Conservation (phyloP, 2,113 vertebrate genomes). For the Oreochromis aureus region DNA sequence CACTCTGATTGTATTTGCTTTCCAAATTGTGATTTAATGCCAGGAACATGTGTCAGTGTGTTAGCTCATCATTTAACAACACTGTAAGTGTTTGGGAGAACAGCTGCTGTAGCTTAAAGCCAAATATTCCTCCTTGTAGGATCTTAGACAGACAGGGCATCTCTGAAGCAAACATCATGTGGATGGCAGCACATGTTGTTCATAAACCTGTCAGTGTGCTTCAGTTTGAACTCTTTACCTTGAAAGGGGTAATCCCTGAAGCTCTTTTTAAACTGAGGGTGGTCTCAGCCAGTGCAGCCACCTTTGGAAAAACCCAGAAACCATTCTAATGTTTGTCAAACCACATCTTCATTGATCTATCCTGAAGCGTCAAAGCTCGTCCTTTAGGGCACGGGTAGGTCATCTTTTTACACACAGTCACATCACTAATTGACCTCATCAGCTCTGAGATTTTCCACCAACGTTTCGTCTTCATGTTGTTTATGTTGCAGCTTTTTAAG, state of each 20-base stretch:
- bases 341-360: neutral
- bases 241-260: neutral
- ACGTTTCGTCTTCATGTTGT: neutral
- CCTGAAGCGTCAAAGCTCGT: neutral
- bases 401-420: neutral
- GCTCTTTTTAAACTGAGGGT: neutral
- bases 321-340: neutral
- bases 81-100: too few relatives aligned
- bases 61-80: neutral
- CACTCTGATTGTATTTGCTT: neutral
- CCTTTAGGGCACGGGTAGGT: accelerated
- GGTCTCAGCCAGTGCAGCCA: neutral
- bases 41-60: neutral
- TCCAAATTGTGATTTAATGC: too few relatives aligned
- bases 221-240: too few relatives aligned
- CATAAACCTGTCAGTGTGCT: neutral
- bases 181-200: neutral
- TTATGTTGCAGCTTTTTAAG: neutral
- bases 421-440: neutral
- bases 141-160: neutral
- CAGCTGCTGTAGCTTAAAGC: too few relatives aligned
- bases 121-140: too few relatives aligned
- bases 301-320: neutral
- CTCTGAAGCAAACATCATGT: neutral
- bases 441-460: neutral